Evolutionary conservation across 35 echinoderm and acorn worm genomes (phyloP), one percentile per base, ranked within the genome.

Genomic region (Amphiura filiformis): DNA sequence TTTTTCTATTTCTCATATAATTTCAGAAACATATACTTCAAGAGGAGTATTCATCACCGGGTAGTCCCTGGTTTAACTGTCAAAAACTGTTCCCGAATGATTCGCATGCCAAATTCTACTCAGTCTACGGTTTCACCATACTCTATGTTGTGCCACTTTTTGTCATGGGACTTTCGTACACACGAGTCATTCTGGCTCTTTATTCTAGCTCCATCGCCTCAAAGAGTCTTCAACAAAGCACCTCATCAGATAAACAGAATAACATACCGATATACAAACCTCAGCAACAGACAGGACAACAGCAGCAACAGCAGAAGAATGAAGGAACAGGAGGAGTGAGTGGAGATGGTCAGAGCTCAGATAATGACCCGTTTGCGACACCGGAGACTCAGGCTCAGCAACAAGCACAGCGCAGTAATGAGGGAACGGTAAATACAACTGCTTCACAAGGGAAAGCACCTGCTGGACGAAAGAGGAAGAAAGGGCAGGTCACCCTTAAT

Each of bases 131-230:
- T 1, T 81, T 94, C 14, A 22, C 83, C 17, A 14, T 94, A 13
- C 84, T 94, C 0, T 94, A 94, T 64, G 26, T 83, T n/a, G 17
- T 94, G 12, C 93, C 93, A 36, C 49, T 94, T 7, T 20, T 39
- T 17, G 85, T 81, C 2, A 94, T 94, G 89, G 37, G 61, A 5
- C 57, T 91, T 38, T 44, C 83, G 3, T 89, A 94, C 85, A 84
- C 75, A 31, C 64, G 84, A 31, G 89, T 94, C 12, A 87, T 90
- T 13, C 15, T 86, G 5, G 64, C 88, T 2, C 88, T 94, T 26
- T 76, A 91, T 37, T 39, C 49, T n/a, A 94, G 93, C 37, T 83
- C 80, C 78, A 70, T 38, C 38, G 77, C 47, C 36, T 86, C 89
- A 0, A 70, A 86, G 70, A 87, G 65, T 30, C 34, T 94, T 17